phyloP scores from a whole-genome alignment of 2,888 invertebrate genomes.

The Melitaea athalia region DNA sequence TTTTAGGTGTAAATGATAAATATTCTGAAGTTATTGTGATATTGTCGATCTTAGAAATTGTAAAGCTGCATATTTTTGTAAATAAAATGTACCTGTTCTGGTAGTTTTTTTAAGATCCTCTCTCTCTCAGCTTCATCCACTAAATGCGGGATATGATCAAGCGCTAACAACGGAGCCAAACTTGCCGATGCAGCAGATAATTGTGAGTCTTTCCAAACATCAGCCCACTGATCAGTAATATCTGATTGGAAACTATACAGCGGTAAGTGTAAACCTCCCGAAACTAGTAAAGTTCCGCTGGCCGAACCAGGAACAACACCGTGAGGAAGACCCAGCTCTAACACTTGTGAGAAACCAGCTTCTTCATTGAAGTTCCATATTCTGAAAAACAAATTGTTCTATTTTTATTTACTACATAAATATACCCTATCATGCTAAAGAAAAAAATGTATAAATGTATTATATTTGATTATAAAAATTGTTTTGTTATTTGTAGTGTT shows the following conservation, averaged over 20 bases:
- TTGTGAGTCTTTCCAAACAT: conserved; percentile 75
- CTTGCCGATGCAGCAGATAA: conserved; percentile 81
- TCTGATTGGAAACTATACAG: conserved; percentile 67
- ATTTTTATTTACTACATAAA: no score
- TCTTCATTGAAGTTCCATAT: conserved; percentile 88
- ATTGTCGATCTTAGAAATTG: neutral
- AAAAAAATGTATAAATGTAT: neutral
- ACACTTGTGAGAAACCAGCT: conserved; percentile 86
- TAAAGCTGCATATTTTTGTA: neutral
- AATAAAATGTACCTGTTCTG: conserved; percentile 75
- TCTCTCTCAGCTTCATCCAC: conserved; percentile 78
- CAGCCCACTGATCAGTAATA: conserved; percentile 67
- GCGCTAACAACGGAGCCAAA: conserved; percentile 80
- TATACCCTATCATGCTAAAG: no score
- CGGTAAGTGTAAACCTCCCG: conserved; percentile 84
- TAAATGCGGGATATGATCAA: conserved; percentile 79
- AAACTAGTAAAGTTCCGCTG: conserved; percentile 82
- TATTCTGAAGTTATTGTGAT: neutral
- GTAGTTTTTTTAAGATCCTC: conserved; percentile 76
- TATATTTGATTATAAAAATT: no score
- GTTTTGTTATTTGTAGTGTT: no score
- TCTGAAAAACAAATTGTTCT: conserved; percentile 59
- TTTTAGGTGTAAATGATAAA: neutral
- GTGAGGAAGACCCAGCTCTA: conserved; percentile 84
- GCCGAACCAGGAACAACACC: conserved; percentile 86